Percentiles rank a stretch among this genome's conserved stretches.
phyloP scores from a whole-genome alignment of 1,140 invertebrate species.

The Drosophila aff. region DNA sequence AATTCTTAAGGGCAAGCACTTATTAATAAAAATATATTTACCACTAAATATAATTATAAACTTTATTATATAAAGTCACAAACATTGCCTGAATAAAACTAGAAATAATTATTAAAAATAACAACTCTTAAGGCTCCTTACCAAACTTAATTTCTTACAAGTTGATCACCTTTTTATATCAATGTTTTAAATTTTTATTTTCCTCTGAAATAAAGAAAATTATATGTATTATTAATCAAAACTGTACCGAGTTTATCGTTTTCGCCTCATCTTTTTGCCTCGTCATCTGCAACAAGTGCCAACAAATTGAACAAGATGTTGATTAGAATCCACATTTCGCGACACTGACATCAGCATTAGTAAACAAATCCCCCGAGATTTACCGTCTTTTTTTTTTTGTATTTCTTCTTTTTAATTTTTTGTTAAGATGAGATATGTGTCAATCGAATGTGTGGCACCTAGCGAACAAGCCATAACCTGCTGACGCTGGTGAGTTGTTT shows the following conservation, averaged over 20 bases:
- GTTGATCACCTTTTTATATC: neutral
- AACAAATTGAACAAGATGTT: slow-evolving; percentile 50
- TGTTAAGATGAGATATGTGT: slow-evolving; percentile 63
- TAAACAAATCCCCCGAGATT: slow-evolving; percentile 35
- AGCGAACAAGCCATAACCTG: slow-evolving; percentile 46
- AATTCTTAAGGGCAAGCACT: neutral
- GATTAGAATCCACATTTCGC: slow-evolving; percentile 59
- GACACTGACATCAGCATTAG: slow-evolving; percentile 21
- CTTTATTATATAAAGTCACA: too few relatives aligned
- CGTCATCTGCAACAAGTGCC: slow-evolving; percentile 30
- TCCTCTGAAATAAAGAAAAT: neutral
- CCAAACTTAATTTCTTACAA: too few relatives aligned
- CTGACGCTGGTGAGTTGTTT: slow-evolving; percentile 23
- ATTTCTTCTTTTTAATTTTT: neutral
- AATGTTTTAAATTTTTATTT: neutral
- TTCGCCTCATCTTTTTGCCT: neutral
- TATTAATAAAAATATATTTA: neutral
- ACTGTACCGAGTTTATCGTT: neutral
- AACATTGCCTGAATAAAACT: neutral
- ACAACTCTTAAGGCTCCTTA: too few relatives aligned
- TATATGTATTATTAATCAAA: neutral
- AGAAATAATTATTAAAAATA: neutral
- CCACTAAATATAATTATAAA: too few relatives aligned
- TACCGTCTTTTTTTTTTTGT: neutral
- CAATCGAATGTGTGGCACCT: slow-evolving; percentile 48